Conservation (phyloP, 1,140 invertebrate genomes). For the Drosophila chauvacae region DNA sequence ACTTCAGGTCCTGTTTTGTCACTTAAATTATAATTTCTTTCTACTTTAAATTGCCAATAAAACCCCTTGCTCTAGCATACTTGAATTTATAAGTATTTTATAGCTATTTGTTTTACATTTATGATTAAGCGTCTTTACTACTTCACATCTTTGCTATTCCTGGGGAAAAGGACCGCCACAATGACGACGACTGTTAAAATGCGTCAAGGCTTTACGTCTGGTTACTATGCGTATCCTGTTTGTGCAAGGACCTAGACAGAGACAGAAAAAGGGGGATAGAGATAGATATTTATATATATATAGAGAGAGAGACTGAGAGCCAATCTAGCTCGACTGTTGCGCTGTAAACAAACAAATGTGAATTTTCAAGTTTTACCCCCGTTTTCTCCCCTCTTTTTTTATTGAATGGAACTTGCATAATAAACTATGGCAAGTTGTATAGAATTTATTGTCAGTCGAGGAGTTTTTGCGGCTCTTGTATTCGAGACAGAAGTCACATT, state of each 20-base stretch:
- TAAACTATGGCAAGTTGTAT: constrained; percentile 41
- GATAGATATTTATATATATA: too few relatives aligned
- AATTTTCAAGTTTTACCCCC: constrained; percentile 41
- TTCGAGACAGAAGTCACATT: constrained; percentile 5
- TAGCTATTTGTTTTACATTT: constrained; percentile 41
- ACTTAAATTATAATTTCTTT: not conserved
- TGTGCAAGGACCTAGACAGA: not conserved
- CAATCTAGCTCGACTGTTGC: constrained; percentile 21
- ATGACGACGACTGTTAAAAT: constrained; percentile 34
- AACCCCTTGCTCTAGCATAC: not conserved
- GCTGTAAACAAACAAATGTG: constrained; percentile 52
- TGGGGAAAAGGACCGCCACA: not conserved
- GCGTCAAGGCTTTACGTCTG: constrained; percentile 27
- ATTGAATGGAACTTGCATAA: constrained; percentile 46
- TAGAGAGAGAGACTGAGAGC: not conserved
- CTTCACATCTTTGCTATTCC: constrained; percentile 11
- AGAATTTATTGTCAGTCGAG: constrained; percentile 17
- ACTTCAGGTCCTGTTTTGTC: not conserved
- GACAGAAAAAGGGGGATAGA: not conserved
- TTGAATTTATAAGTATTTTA: constrained; percentile 7
- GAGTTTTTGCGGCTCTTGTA: constrained; percentile 19
- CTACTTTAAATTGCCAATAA: constrained; percentile 11
- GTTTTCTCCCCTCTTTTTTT: constrained; percentile 12
- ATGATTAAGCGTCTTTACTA: constrained; percentile 47
- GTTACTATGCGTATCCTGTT: constrained; percentile 2